Evolutionary conservation across 1,140 invertebrate genomes (phyloP), one percentile per base, ranked within the genome.

Genomic region (Drosophila asahinai): DNA sequence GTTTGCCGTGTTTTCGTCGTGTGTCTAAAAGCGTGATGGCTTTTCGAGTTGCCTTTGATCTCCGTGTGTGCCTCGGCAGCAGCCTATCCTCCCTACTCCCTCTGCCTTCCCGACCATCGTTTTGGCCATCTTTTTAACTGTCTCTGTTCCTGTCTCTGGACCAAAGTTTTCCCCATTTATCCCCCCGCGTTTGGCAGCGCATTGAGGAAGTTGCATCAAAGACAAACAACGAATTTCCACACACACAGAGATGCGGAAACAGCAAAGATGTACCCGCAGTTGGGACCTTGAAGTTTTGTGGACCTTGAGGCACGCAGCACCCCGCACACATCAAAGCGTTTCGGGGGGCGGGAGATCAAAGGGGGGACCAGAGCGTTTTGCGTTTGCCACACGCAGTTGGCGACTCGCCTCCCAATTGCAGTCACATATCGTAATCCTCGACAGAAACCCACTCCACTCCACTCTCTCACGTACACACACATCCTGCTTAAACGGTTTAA

Each of bases 151-250:
- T 38, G 62, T 48, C 60, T 65, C 59, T 60, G 77, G 67, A 65
- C 64, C 64, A 80, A 71, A 80, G 83, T 86, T 82, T 77, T 72
- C 45, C 74, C 70, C 62, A 57, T 80, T 79, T 83, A 75, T 62
- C 58, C 57, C 47, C 65, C 76, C 71, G 64, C 71, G 61, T 70
- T 79, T 83, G 78, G 81, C 86, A 84, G 78, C 84, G 81, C 81
- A 89, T 87, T 89, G 84, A 87, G 84, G 84, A 87, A 87, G 86
- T 87, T 87, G 84, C 84, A 87, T 87, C 84, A 87, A 87, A 87
- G 84, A 78, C 84, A 87, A 87, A 87, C 77, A 77, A 76, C 72
- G 48, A 68, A 81, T 81, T 81, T 79, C 71, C 63, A 66, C 65
- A 71, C 65, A 71, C 61, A 61, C 66, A 61, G 17, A 62, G 43